A percentile compares a stretch with the other conserved stretches of the same genome.
These are phyloP conservation scores for Corythornis madagascariensis DNA, from an alignment of 2,113 vertebrate genomes.

Conservation along the genomic window DNA sequence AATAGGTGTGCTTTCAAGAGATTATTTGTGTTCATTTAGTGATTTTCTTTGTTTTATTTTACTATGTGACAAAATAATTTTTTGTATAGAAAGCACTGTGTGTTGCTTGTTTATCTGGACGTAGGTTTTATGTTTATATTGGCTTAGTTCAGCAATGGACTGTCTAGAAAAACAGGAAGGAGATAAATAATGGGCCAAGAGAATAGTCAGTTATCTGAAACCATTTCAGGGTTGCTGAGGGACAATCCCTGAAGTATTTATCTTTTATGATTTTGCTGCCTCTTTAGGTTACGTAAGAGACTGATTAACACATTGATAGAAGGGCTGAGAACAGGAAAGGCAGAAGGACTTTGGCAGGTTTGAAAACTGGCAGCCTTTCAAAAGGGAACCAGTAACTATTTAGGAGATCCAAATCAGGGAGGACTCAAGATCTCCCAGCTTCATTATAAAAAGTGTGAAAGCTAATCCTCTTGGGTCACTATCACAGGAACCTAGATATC, in stretches of 20 bases:
- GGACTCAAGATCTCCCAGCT: not conserved
- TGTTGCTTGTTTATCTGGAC: not conserved
- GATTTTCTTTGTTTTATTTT: not conserved
- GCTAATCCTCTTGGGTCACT: not conserved
- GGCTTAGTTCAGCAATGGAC: not conserved
- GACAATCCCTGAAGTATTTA: not conserved
- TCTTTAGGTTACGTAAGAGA: not conserved
- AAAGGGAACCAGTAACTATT: not conserved
- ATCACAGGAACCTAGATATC: not conserved
- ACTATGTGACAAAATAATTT: not conserved
- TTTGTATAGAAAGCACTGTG: not conserved
- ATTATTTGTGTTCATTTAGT: not conserved
- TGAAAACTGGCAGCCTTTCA: not conserved
- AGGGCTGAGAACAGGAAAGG: not conserved
- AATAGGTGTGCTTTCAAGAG: not conserved
- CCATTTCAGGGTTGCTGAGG: not conserved
- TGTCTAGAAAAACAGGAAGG: not conserved
- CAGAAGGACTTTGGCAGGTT: not conserved
- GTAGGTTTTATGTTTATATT: not conserved
- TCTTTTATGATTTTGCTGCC: not conserved
- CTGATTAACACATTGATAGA: not conserved
- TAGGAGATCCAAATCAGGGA: not conserved
- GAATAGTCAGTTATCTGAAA: not conserved
- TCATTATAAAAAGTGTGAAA: not conserved
- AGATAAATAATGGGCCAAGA: not conserved